Conservation (phyloP, 1,140 invertebrate genomes). For the Tetragnatha versicolor region DNA sequence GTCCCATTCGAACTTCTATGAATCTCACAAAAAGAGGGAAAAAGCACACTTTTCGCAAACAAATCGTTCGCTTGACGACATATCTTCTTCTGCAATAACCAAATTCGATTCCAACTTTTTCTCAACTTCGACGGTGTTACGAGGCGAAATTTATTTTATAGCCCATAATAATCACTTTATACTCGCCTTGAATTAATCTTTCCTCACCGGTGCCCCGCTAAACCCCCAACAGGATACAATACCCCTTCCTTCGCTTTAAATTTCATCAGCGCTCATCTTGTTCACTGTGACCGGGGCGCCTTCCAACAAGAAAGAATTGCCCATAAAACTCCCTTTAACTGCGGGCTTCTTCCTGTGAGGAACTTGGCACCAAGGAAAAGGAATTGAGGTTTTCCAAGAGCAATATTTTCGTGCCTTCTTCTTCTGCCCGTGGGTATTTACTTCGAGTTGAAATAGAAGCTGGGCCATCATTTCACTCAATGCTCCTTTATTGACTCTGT, state of each 20-base stretch:
- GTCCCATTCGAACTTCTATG: too few relatives aligned
- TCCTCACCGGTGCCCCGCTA: neutral
- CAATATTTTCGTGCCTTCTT: constrained; percentile 16
- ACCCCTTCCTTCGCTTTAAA: too few relatives aligned
- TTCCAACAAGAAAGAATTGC: constrained; percentile 19
- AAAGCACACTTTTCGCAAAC: too few relatives aligned
- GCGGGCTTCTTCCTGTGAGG: neutral
- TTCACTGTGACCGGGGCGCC: too few relatives aligned
- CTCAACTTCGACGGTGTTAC: too few relatives aligned
- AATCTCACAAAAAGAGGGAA: too few relatives aligned
- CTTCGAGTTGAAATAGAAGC: constrained; percentile 8
- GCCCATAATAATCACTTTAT: neutral
- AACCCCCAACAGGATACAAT: neutral
- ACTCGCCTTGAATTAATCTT: neutral
- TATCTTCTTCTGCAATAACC: too few relatives aligned
- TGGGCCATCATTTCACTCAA: neutral
- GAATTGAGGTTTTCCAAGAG: constrained; percentile 2
- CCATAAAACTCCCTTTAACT: constrained; percentile 6
- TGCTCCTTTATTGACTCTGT: constrained; percentile 6
- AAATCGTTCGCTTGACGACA: too few relatives aligned
- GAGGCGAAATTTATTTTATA: too few relatives aligned
- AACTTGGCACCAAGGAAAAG: neutral
- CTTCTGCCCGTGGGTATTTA: neutral
- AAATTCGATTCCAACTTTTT: too few relatives aligned
- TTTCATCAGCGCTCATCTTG: too few relatives aligned